These are phyloP conservation scores for Nezara viridula DNA, from an alignment of 2,888 invertebrate genomes.

Conservation along the genomic window DNA sequence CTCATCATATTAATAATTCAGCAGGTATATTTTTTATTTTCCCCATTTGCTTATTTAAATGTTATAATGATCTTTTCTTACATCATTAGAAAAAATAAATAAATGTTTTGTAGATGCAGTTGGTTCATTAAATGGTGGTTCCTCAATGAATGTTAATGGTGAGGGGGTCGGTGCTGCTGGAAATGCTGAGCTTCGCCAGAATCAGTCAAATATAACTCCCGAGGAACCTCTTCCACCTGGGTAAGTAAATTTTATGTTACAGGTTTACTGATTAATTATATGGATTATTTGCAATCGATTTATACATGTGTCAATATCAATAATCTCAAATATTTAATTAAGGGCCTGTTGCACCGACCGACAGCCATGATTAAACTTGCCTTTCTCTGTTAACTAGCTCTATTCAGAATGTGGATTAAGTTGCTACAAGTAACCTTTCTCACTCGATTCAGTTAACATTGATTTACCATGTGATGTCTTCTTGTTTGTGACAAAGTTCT, in stretches of 20 bases:
- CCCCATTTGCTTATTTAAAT: neutral
- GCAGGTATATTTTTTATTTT: slow-evolving; percentile 61
- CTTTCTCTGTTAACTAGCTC: too few species aligned
- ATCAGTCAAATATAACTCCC: slow-evolving; percentile 66
- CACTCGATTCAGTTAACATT: too few species aligned
- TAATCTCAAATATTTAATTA: too few species aligned
- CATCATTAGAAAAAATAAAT: neutral
- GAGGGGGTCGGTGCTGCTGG: slow-evolving; percentile 51
- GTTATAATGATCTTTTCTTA: neutral
- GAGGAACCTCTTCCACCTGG: slow-evolving; percentile 90
- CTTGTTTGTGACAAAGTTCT: too few species aligned
- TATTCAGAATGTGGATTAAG: too few species aligned
- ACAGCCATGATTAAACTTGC: too few species aligned
- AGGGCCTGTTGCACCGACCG: too few species aligned
- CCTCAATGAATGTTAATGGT: slow-evolving; percentile 55
- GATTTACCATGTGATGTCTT: too few species aligned
- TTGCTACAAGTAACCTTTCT: too few species aligned
- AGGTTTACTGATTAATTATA: neutral
- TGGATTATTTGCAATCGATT: too few species aligned
- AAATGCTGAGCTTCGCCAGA: neutral
- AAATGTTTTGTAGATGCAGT: neutral
- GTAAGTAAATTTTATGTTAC: slow-evolving; percentile 68
- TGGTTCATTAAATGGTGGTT: slow-evolving; percentile 59
- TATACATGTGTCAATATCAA: too few species aligned
- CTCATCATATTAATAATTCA: slow-evolving; percentile 70